Evolutionary conservation across 2,797 vertebrate species (phyloP), one percentile per base, ranked within the genome.

Genomic region (Holocentrus rufus): DNA sequence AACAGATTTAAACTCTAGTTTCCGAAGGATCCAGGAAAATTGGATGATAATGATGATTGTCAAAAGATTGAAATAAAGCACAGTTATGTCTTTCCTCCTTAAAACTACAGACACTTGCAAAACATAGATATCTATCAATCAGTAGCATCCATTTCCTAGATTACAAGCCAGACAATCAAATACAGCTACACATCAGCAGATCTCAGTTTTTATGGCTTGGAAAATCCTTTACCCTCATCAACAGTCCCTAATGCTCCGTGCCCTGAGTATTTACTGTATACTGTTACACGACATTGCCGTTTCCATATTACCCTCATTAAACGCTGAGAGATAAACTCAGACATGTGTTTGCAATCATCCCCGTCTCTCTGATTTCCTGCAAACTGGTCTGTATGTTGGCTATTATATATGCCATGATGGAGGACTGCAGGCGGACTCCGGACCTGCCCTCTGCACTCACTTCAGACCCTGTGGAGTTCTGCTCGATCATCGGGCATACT

Each of bases 301-400:
- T 90, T 88, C 85, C 83, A 85, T 81, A 84, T 84, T 84, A 83
- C 73, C 55, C 63, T 83, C 85, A 88, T 90, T 90, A 83, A 81
- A 85, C 72, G 53, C 53, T 67, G 67, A 61, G 79, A 88, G 87
- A 91, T 92, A 87, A 88, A 90, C 80, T 76, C 59, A 30, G 69
- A 82, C 91, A 93, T 89, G 87, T 92, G 91, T 85, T 91, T 80
- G 77, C 72, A 90, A 92, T 92, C 76, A 81, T 56, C 46, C 47
- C 68, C 20, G 77, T 86, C 82, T 83, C 83, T 80, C 47, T 76
- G 74, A 88, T 90, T 91, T 90, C 85, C 85, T 88, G 76, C 78
- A 75, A 64, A 49, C 69, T 62, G 60, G 74, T 74, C 59, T 87
- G 58, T 67, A 58, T 81, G 74, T 84, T 80, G 71, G 71, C 62